Evolutionary conservation across 2,797 vertebrate species (phyloP).

Genomic region (Sternarchorhynchus goeldii): DNA sequence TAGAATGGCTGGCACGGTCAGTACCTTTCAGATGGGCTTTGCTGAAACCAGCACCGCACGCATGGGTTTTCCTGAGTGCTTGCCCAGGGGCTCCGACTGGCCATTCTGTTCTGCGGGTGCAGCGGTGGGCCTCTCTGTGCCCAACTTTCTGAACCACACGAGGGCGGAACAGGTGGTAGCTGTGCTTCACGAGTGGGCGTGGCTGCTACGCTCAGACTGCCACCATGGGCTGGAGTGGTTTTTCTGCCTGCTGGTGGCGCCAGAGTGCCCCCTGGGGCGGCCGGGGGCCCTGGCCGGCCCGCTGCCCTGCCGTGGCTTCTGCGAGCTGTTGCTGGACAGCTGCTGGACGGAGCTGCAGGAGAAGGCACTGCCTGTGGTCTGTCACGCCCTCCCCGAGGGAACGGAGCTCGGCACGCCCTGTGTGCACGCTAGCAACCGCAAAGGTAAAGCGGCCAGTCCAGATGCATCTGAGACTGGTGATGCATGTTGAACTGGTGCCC

Average conservation of each 20-base stretch:
- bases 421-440: conserved; percentile 81
- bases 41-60: background rate
- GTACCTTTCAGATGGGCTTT: background rate
- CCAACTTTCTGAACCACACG: conserved; percentile 83
- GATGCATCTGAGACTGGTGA: conserved; percentile 60
- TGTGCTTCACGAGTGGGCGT: conserved; percentile 75
- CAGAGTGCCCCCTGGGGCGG: conserved; percentile 68
- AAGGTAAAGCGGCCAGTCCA: conserved; percentile 81
- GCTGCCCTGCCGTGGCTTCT: conserved; percentile 85
- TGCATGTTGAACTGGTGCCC: conserved; percentile 67
- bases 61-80: conserved; percentile 63
- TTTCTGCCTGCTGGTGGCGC: conserved; percentile 86
- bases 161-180: conserved; percentile 72
- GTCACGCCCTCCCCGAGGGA: conserved; percentile 77
- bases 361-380: conserved; percentile 79
- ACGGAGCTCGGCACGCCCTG: conserved; percentile 66
- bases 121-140: conserved; percentile 69
- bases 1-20: background rate
- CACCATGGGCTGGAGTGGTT: conserved; percentile 84
- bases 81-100: conserved; percentile 70
- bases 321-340: conserved; percentile 81
- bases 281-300: conserved; percentile 24
- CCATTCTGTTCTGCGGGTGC: conserved; percentile 72
- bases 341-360: conserved; percentile 80
- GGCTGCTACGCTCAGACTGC: conserved; percentile 76